These are phyloP conservation scores for Xylocopa sonorina DNA, from an alignment of 1,140 invertebrate species.

Conservation along the genomic window DNA sequence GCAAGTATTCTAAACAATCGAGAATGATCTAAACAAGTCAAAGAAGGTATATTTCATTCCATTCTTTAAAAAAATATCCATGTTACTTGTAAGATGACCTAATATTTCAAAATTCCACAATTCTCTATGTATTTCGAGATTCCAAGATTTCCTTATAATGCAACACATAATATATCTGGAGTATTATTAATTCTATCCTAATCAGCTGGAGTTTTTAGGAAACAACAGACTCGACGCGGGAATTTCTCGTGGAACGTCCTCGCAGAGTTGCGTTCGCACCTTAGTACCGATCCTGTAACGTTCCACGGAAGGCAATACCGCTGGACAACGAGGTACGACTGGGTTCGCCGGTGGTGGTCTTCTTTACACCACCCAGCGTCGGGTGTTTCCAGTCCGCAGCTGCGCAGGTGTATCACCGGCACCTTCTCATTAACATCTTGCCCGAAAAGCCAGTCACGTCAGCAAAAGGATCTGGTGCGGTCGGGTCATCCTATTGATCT, in stretches of 20 bases:
- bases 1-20: too few species aligned
- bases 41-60: too few species aligned
- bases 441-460: conserved; percentile 71
- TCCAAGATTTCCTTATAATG: too few species aligned
- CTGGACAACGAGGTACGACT: neutral
- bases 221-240: neutral
- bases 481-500: conserved; percentile 45
- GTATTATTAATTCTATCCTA: neutral
- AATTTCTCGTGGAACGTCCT: neutral
- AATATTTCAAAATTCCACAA: neutral
- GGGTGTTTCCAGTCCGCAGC: conserved; percentile 42
- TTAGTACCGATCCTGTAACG: neutral
- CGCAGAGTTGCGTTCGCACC: too few species aligned
- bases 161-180: neutral
- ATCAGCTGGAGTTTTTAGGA: neutral
- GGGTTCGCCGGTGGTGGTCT: neutral
- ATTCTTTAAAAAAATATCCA: too few species aligned
- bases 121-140: too few species aligned
- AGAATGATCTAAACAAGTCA: too few species aligned
- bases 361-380: conserved; percentile 17
- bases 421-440: conserved; percentile 74
- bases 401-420: conserved; percentile 66
- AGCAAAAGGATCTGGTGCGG: conserved; percentile 58
- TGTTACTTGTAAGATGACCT: too few species aligned
- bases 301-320: neutral